phyloP scores from a whole-genome alignment of 2,888 invertebrate species.

The Parthenolecanium corni region DNA sequence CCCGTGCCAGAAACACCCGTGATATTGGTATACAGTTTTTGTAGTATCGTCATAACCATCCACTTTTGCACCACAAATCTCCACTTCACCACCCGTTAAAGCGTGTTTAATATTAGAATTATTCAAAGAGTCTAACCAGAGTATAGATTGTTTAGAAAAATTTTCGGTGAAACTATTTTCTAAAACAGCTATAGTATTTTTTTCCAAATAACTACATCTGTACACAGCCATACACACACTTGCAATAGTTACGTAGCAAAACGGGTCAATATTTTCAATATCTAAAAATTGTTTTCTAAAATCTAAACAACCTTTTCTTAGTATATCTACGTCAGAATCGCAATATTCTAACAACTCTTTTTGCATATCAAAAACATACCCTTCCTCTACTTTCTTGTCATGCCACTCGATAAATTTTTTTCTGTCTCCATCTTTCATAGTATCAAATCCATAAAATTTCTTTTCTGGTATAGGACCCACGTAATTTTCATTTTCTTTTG shows the following conservation, averaged over 20 bases:
- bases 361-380: constrained; percentile 30
- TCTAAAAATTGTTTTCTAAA: constrained; percentile 31
- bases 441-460: constrained; percentile 31
- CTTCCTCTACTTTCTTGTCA: constrained; percentile 24
- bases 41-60: constrained; percentile 15
- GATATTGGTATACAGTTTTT: constrained; percentile 22
- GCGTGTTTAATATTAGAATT: constrained; percentile 32
- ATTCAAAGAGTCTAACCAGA: constrained; percentile 29
- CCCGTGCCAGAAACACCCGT: constrained; percentile 18
- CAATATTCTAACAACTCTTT: constrained; percentile 15
- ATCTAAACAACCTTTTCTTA: constrained; percentile 29
- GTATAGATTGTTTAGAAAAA: constrained; percentile 30
- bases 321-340: constrained; percentile 15
- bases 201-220: constrained; percentile 29
- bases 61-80: constrained; percentile 22
- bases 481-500: constrained; percentile 33
- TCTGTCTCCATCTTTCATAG: constrained; percentile 29
- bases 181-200: neutral
- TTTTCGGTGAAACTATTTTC: constrained; percentile 24
- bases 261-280: constrained; percentile 30
- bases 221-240: constrained; percentile 30
- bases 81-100: constrained; percentile 31
- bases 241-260: constrained; percentile 32
- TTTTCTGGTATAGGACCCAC: constrained; percentile 32
- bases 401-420: constrained; percentile 31